Evolutionary conservation across 1,140 invertebrate species (phyloP), one percentile per base, ranked within the genome.

Genomic region (Drosophila sp.): DNA sequence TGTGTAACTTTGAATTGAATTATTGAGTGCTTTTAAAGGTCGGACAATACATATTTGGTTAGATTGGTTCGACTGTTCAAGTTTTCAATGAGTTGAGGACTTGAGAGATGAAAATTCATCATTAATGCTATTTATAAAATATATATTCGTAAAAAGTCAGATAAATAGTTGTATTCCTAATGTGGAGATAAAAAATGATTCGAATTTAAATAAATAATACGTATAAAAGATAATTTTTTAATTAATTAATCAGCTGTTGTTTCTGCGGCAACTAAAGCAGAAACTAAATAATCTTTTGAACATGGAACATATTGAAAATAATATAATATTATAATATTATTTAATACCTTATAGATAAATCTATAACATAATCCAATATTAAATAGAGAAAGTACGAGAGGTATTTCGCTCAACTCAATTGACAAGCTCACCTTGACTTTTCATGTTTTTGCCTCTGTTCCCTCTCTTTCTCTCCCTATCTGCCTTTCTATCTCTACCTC

Each of bases 1-100:
- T 87, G 61, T 54, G 50, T 13, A 73, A 50, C 25, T n/a, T n/a
- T n/a, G n/a, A n/a, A 72, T 21, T 46, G 25, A 34, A 45, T 18
- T 29, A 34, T 16, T 29, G 58, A 64, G 59, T 13, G 51, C 21
- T 7, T 41, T 27, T 8, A 61, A 57, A 62, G 32, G 9, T 63
- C 4, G 18, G 7, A 48, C 41, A 70, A 54, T 29, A 43, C 7
- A 27, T 13, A 27, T 53, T 36, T 45, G 46, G 34, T n/a, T 8
- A 48, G 46, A 5, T 11, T 14, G n/a, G 34, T 63, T 21, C 40
- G 27, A 36, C 25, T 13, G 27, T 16, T 21, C 18, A 46, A 13
- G 3, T 11, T 7, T 34, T 9, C 3, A 46, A 27, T 8, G n/a
- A 8, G 9, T 1, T 8, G 27, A 27, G 25, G 40, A 9, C 38